Evolutionary conservation across 2,797 vertebrate genomes (phyloP).

Genomic region (Siniperca scherzeri): DNA sequence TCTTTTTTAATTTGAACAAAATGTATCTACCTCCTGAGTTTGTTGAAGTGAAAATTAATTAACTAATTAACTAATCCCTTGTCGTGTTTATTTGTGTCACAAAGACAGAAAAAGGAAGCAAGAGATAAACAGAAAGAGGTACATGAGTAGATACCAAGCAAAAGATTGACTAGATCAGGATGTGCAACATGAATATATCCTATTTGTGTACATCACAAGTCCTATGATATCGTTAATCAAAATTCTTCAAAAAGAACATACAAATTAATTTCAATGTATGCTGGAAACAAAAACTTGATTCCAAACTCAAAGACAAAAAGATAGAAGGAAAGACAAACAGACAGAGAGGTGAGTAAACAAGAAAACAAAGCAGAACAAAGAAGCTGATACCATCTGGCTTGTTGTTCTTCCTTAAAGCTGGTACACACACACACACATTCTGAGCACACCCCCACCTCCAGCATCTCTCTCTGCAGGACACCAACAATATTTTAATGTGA

Average conservation of each 20-base stretch:
- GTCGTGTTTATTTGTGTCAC: background rate
- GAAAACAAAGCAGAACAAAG: constrained; percentile 60
- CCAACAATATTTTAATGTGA: constrained; percentile 64
- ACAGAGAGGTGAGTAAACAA: constrained; percentile 47
- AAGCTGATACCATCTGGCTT: constrained; percentile 61
- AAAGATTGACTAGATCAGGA: background rate
- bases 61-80: background rate
- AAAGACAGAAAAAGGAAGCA: background rate
- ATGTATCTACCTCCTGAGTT: background rate
- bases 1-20: background rate
- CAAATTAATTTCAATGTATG: constrained; percentile 32
- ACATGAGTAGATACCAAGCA: background rate
- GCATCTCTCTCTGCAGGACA: constrained; percentile 62
- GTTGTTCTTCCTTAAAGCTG: constrained; percentile 60
- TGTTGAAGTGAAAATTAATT: background rate
- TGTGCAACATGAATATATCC: constrained; percentile 15
- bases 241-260: constrained; percentile 38
- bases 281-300: constrained; percentile 30
- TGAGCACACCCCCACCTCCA: constrained; percentile 13
- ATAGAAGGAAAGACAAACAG: constrained; percentile 24
- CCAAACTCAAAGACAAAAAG: constrained; percentile 34
- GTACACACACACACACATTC: constrained; percentile 32
- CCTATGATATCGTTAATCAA: constrained; percentile 27
- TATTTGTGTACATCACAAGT: constrained; percentile 32
- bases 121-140: background rate